These are phyloP conservation scores for Margarornis squamiger DNA, from an alignment of 2,797 vertebrate species.

Conservation along the genomic window DNA sequence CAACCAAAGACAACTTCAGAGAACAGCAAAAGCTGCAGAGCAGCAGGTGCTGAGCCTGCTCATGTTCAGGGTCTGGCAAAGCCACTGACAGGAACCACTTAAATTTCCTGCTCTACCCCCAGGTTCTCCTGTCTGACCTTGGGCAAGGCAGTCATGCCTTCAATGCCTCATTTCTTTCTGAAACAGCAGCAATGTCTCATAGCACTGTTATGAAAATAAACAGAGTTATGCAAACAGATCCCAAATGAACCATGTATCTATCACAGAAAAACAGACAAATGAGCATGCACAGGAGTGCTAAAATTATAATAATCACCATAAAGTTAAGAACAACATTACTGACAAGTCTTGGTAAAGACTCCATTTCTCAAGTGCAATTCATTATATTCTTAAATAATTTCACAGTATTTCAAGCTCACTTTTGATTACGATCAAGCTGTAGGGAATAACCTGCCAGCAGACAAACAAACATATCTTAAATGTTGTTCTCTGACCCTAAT, in stretches of 20 bases:
- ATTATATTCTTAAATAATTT: neutral
- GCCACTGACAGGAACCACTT: neutral
- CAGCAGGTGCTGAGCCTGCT: neutral
- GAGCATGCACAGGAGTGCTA: neutral
- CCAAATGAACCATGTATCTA: neutral
- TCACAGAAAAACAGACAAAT: neutral
- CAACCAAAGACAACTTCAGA: neutral
- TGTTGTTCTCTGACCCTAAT: neutral
- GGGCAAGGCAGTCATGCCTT: neutral
- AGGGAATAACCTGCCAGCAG: neutral
- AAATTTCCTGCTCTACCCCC: neutral
- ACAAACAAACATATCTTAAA: neutral
- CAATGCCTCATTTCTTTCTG: neutral
- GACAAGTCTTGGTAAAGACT: neutral
- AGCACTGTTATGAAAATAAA: neutral
- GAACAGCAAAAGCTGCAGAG: neutral
- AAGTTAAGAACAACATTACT: neutral
- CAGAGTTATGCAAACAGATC: neutral
- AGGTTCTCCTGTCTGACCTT: neutral
- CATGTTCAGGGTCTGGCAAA: neutral
- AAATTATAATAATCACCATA: neutral
- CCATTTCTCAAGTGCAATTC: neutral
- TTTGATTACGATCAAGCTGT: neutral
- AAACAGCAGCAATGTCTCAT: neutral
- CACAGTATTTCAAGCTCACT: neutral